Evolutionary conservation across 2,113 vertebrate genomes (phyloP).

Genomic region (Ptilonorhynchus violaceus): DNA sequence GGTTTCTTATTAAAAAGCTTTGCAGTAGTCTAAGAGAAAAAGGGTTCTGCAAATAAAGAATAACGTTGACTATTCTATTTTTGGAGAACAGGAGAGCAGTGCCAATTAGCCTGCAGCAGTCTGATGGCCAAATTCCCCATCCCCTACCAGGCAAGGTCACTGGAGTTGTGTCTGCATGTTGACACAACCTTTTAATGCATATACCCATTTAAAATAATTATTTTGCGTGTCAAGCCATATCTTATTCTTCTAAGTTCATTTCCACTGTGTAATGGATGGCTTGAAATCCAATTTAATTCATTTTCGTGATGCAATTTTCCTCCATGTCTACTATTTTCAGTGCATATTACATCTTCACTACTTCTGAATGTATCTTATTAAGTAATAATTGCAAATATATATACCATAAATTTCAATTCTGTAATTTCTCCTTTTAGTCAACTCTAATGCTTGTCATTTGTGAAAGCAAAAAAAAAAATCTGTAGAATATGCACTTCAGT

Average conservation of each 20-base stretch:
- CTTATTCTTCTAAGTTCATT: slow-evolving; percentile 7
- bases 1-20: neutral
- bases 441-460: neutral
- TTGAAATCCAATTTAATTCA: slow-evolving; percentile 33
- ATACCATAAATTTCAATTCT: neutral
- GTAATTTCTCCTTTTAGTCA: neutral
- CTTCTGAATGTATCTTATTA: neutral
- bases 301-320: slow-evolving; percentile 3
- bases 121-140: neutral
- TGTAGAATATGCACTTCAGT: neutral
- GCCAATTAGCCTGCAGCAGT: neutral
- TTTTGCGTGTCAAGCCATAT: neutral
- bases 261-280: neutral
- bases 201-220: neutral
- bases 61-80: neutral
- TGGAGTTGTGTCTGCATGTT: neutral
- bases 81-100: neutral
- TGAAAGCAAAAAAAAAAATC: neutral
- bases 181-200: slow-evolving; percentile 6
- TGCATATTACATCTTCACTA: neutral
- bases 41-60: neutral
- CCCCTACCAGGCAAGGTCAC: neutral
- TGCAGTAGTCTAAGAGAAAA: neutral
- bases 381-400: neutral
- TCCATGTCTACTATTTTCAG: neutral